These are phyloP conservation scores for Gonioctena quinquepunctata DNA, from an alignment of 1,140 invertebrate species.

Conservation along the genomic window DNA sequence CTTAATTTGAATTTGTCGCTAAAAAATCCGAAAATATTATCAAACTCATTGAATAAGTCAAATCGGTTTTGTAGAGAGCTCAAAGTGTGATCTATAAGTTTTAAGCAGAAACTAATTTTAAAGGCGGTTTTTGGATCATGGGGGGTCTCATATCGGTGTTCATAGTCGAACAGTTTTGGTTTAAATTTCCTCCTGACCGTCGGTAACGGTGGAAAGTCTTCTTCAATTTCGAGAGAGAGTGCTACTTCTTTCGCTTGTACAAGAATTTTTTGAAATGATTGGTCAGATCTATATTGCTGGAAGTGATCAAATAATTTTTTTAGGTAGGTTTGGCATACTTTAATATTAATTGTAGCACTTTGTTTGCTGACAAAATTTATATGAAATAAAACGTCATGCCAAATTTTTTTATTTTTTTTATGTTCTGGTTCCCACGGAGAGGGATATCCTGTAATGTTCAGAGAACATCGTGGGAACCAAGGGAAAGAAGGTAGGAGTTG, in stretches of 20 bases:
- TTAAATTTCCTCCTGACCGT: constrained; percentile 7
- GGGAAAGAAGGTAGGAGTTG: too few species aligned
- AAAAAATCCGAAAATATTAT: constrained; percentile 11
- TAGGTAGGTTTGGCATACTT: constrained; percentile 11
- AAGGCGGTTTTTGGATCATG: constrained; percentile 8
- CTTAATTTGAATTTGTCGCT: constrained; percentile 5
- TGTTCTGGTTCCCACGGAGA: too few species aligned
- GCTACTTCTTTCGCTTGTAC: constrained; percentile 15
- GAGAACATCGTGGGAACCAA: too few species aligned
- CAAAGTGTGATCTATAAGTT: constrained; percentile 7
- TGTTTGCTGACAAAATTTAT: constrained; percentile 31
- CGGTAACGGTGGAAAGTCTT: constrained; percentile 1
- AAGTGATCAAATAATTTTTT: constrained; percentile 16
- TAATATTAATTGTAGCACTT: constrained; percentile 15
- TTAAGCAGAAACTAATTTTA: constrained; percentile 9
- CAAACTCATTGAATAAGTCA: constrained; percentile 8
- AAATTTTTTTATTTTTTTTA: too few species aligned
- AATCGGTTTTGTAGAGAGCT: constrained; percentile 11
- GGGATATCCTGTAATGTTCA: too few species aligned
- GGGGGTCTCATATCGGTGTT: constrained; percentile 3
- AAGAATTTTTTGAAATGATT: constrained; percentile 8
- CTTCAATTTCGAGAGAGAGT: constrained; percentile 4
- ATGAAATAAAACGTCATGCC: constrained; percentile 27
- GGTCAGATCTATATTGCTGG: constrained; percentile 17
- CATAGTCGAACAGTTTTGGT: constrained; percentile 13